Evolutionary conservation across 2,113 vertebrate species (phyloP).

Genomic region (Triplophysa siluroides): DNA sequence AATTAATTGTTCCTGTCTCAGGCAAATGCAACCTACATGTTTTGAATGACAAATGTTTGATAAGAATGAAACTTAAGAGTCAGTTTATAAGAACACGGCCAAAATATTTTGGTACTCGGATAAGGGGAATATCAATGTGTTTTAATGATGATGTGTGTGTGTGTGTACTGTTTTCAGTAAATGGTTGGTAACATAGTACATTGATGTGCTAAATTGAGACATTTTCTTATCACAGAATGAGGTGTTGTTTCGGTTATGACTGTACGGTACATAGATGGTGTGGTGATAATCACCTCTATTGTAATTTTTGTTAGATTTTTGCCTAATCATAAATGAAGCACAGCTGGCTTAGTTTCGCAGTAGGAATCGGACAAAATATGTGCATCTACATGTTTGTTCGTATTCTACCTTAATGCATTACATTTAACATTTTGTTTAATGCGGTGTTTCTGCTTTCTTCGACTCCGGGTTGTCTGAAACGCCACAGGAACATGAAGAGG

Average conservation of each 20-base stretch:
- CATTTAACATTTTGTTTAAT: too few species aligned
- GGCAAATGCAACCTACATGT: neutral
- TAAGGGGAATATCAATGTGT: neutral
- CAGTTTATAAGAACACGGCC: neutral
- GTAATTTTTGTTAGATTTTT: neutral
- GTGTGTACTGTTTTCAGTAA: neutral
- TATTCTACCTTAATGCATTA: too few species aligned
- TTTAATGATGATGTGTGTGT: neutral
- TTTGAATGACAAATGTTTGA: constrained; percentile 5
- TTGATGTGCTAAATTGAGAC: too few species aligned
- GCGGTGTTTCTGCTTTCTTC: too few species aligned
- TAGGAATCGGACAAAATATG: neutral
- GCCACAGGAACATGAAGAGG: too few species aligned
- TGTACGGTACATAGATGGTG: neutral
- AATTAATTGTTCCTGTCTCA: neutral
- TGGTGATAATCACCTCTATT: neutral
- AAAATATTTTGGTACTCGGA: neutral
- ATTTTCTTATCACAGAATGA: neutral
- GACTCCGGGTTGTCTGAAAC: too few species aligned
- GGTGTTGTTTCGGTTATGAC: neutral
- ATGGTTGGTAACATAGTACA: too few species aligned
- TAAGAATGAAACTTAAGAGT: neutral
- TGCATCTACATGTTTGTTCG: neutral
- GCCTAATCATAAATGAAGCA: neutral
- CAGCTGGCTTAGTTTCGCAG: neutral